Percentiles rank a stretch among this genome's conserved stretches.
Conservation (phyloP, 2,797 vertebrate species). For the Sebastes taczanowskii region DNA sequence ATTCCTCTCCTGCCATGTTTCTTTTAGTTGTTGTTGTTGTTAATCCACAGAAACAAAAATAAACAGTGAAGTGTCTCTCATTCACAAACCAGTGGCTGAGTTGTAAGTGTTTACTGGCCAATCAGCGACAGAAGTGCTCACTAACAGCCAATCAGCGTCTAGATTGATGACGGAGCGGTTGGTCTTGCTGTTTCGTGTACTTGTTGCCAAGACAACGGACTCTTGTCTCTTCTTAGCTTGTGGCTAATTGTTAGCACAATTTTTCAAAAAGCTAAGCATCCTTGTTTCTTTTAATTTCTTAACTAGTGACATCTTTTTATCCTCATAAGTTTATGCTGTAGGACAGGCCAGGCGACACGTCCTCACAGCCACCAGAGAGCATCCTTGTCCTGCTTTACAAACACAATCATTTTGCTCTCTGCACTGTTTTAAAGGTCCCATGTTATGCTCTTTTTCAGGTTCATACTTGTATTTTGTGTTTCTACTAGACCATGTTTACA, state of each 20-base stretch:
- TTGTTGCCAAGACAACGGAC: slow-evolving; percentile 58
- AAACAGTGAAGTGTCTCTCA: background rate
- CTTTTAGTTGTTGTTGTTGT: background rate
- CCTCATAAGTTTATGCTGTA: background rate
- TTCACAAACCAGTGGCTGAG: background rate
- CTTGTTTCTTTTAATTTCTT: background rate
- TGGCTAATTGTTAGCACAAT: background rate
- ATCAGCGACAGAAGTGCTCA: slow-evolving; percentile 8
- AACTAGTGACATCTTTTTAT: background rate
- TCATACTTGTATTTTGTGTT: too few species aligned
- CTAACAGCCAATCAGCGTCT: slow-evolving; percentile 7
- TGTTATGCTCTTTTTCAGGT: too few species aligned
- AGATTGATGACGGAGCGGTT: background rate
- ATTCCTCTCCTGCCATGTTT: slow-evolving; percentile 57
- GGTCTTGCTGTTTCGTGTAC: background rate
- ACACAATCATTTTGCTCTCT: too few species aligned
- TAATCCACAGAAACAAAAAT: background rate
- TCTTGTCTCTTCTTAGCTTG: too few species aligned
- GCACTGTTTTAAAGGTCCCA: too few species aligned
- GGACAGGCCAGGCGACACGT: too few species aligned
- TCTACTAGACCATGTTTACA: too few species aligned
- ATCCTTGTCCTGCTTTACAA: background rate
- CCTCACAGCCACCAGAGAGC: slow-evolving; percentile 42
- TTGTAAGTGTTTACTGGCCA: background rate
- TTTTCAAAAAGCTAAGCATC: background rate